These are phyloP conservation scores for Alloscopus bannaensis DNA, from an alignment of 2,888 invertebrate species.

Conservation along the genomic window DNA sequence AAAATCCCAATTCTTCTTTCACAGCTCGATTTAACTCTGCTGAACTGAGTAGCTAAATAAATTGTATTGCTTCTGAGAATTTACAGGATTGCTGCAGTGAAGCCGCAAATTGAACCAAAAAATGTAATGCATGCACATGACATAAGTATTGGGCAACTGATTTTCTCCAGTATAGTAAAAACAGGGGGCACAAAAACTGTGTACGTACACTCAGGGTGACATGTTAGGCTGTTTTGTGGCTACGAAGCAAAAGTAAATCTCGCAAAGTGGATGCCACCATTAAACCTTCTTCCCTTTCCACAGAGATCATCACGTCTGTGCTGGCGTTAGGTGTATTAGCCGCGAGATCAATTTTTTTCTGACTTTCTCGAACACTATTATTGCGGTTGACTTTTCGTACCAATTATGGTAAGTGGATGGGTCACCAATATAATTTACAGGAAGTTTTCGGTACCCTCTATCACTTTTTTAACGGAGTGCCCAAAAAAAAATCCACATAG, in stretches of 20 bases:
- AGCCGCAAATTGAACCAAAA: conserved; percentile 49
- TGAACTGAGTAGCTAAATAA: conserved; percentile 30
- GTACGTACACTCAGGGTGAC: neutral
- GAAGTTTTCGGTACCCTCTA: neutral
- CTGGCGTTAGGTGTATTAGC: too few relatives aligned
- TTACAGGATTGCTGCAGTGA: conserved; percentile 43
- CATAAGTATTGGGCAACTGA: conserved; percentile 41
- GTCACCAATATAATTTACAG: conserved; percentile 18
- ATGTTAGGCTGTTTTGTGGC: conserved; percentile 6
- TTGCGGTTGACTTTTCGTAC: conserved; percentile 31
- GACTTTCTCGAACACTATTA: conserved; percentile 6
- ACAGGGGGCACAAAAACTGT: neutral
- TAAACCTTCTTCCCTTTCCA: conserved; percentile 22
- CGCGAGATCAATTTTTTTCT: neutral
- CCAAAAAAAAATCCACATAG: too few relatives aligned
- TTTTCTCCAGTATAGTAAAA: conserved; percentile 17
- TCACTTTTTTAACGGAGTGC: too few relatives aligned
- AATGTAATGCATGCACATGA: conserved; percentile 48
- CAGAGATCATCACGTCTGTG: conserved; percentile 8
- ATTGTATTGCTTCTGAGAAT: conserved; percentile 33
- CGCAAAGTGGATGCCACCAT: conserved; percentile 41
- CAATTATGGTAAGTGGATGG: conserved; percentile 42
- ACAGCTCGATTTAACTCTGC: conserved; percentile 28
- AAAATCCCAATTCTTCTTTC: neutral
- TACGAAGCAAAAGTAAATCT: conserved; percentile 17